Evolutionary conservation across 1,140 invertebrate genomes (phyloP).

Genomic region (Heterodera schachtii): DNA sequence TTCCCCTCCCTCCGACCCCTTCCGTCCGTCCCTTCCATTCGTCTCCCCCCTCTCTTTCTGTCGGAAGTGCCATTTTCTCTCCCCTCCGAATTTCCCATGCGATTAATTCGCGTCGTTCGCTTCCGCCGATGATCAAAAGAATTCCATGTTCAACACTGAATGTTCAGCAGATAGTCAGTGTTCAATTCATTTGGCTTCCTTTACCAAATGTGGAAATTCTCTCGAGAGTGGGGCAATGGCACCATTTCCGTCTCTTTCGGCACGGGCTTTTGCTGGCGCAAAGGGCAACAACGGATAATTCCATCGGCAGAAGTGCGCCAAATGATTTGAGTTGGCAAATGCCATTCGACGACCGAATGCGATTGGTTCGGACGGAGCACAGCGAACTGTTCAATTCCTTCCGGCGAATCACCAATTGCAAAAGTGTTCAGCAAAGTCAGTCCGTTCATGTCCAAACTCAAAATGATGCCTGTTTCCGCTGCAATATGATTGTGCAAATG

Average conservation of each 20-base stretch:
- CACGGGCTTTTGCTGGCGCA: neutral
- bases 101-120: neutral
- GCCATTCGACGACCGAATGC: neutral
- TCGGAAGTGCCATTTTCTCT: neutral
- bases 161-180: neutral
- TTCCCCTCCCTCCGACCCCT: neutral
- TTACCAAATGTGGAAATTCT: neutral
- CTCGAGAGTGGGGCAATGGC: neutral
- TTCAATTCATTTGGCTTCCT: neutral
- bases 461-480: neutral
- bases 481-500: neutral
- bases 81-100: constrained; percentile 8
- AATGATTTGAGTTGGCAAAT: neutral
- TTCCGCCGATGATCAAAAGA: neutral
- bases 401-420: neutral
- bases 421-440: neutral
- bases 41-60: neutral
- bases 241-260: neutral
- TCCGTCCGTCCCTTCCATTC: neutral
- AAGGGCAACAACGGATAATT: neutral
- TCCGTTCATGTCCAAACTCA: constrained; percentile 5
- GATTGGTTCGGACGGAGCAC: neutral
- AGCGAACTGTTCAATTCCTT: neutral
- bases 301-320: constrained; percentile 23
- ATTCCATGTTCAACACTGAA: neutral